Conservation (phyloP, 2,888 invertebrate genomes). For the Epirrita christyi region DNA sequence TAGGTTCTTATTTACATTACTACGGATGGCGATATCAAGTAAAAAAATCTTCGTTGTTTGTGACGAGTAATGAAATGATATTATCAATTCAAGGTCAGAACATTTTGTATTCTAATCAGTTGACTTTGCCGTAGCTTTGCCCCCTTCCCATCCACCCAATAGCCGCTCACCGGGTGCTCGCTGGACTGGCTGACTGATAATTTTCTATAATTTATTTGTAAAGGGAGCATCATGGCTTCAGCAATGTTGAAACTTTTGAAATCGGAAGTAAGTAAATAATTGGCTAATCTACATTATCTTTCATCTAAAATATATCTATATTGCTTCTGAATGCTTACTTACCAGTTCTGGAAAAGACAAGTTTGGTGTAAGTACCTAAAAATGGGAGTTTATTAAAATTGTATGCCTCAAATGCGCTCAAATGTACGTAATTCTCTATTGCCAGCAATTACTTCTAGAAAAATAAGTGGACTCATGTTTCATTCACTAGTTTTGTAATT, state of each 20-base stretch:
- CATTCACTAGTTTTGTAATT: conserved; percentile 65
- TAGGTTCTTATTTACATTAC: no score
- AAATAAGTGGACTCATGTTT: conserved; percentile 54
- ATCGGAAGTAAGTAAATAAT: conserved; percentile 70
- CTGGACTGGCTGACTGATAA: conserved; percentile 23
- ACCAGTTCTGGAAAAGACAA: not conserved
- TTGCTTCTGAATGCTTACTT: not conserved
- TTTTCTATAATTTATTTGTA: conserved; percentile 26
- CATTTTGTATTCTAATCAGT: conserved; percentile 76
- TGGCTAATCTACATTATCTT: not conserved
- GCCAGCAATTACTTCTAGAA: conserved; percentile 23
- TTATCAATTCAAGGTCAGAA: conserved; percentile 81
- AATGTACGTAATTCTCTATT: not conserved
- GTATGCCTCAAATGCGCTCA: not conserved
- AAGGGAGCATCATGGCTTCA: conserved; percentile 60
- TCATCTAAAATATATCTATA: not conserved
- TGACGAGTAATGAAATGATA: conserved; percentile 51
- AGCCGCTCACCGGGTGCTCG: conserved; percentile 47
- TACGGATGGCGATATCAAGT: no score
- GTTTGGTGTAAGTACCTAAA: no score
- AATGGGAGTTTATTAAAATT: no score
- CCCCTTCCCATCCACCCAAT: conserved; percentile 52
- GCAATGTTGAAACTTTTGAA: conserved; percentile 74
- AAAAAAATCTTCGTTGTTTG: not conserved
- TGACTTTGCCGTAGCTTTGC: conserved; percentile 63